Conservation (phyloP, 1,140 invertebrate species). For the Nephila pilipes region DNA sequence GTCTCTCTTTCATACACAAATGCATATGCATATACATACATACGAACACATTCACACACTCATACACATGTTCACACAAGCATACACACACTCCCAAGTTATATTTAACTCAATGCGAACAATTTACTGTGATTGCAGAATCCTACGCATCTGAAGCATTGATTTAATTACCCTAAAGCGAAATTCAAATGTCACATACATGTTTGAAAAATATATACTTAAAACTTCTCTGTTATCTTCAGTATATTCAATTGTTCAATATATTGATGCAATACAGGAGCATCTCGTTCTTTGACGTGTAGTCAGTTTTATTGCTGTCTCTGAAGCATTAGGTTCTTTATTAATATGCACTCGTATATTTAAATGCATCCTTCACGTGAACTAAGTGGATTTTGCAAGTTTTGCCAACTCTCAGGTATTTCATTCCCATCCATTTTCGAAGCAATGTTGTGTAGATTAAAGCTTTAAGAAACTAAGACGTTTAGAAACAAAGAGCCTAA, state of each 20-base stretch:
- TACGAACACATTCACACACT: too few species aligned
- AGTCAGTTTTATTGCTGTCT: slow-evolving; percentile 7
- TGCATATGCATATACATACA: too few species aligned
- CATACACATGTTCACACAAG: too few species aligned
- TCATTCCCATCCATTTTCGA: slow-evolving; percentile 2
- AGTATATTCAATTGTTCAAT: background rate
- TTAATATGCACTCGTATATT: background rate
- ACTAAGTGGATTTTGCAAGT: background rate
- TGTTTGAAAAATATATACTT: background rate
- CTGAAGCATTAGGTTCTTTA: background rate
- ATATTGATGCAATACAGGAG: background rate
- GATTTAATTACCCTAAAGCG: background rate
- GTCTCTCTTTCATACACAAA: too few species aligned
- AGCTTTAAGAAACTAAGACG: slow-evolving; percentile 38
- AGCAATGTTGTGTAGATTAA: slow-evolving; percentile 9
- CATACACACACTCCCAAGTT: background rate
- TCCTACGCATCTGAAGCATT: background rate
- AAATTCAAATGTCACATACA: background rate
- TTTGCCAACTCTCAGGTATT: background rate
- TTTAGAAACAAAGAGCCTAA: background rate
- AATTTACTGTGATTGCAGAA: too few species aligned
- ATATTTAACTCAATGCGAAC: background rate
- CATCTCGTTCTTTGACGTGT: background rate
- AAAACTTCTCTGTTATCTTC: background rate
- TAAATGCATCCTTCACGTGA: background rate